phyloP scores from a whole-genome alignment of 1,140 invertebrate genomes.

The Polypedilum vanderplanki region DNA sequence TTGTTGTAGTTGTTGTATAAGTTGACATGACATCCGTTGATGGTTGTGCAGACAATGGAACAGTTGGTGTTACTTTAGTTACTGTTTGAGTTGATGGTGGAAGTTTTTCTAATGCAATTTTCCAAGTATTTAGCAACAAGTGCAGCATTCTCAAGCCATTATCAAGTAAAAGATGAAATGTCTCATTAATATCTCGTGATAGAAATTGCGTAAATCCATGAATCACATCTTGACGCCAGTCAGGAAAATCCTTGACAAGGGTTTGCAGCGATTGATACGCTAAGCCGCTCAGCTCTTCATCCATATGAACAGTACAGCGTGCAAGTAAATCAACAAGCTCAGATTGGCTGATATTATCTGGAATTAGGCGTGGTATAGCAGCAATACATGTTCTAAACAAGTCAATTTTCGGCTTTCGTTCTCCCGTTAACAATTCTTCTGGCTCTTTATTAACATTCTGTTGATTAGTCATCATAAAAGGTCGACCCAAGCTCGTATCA shows the following conservation, averaged over 20 bases:
- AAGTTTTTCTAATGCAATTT: conserved; percentile 57
- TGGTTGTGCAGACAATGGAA: conserved; percentile 29
- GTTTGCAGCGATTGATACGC: conserved; percentile 96
- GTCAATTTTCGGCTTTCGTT: conserved; percentile 97
- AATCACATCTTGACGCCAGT: conserved; percentile 95
- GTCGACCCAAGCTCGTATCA: conserved; percentile 92
- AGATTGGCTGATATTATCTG: conserved; percentile 89
- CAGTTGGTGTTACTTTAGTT: conserved; percentile 9
- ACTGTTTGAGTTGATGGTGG: conserved; percentile 24
- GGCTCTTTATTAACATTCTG: conserved; percentile 95
- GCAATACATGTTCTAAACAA: conserved; percentile 97
- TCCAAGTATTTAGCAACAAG: conserved; percentile 90
- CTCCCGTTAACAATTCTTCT: conserved; percentile 92
- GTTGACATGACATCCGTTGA: conserved; percentile 33
- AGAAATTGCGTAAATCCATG: conserved; percentile 93
- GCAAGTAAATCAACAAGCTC: conserved; percentile 90
- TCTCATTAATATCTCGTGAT: conserved; percentile 85
- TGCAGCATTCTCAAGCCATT: conserved; percentile 89
- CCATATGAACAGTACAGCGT: conserved; percentile 88
- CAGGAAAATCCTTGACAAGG: conserved; percentile 89
- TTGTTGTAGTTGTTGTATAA: conserved; percentile 36
- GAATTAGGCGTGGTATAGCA: conserved; percentile 93
- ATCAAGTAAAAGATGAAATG: conserved; percentile 81
- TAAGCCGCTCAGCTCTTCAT: conserved; percentile 79
- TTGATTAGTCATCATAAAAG: conserved; percentile 90